Base-by-base conservation (phyloP, 2,797 vertebrate species). In the Amniataba percoides region DNA sequence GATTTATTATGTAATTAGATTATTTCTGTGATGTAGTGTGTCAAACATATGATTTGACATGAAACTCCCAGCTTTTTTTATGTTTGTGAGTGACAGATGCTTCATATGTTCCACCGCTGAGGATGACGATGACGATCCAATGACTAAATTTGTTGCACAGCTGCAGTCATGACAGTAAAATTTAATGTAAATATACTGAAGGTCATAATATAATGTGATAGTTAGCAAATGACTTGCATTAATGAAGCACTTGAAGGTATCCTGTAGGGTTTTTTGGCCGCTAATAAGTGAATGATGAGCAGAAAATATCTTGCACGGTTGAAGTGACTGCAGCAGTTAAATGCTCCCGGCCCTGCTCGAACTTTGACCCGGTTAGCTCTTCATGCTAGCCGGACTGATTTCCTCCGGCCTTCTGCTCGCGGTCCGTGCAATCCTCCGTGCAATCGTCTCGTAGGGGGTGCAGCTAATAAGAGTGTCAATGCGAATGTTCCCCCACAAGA, bases 401-500 rank as follows among this genome's bases (percentile, higher is more conserved):
- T 31, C 72, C 74, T 55, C 21, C 2, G 39, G 59, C 36, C 60
- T 6, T 31, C 19, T 55, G 58, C 39, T 43, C 4, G 42, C 40
- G 25, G 57, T 55, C 52, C n/a, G 34, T 67, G 31, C 73, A 85
- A 23, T 67, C 51, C 46, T 45, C 62, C 55, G 58, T 78, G 31
- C 49, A 58, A 52, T 64, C 34, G 53, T 59, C 46, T 45, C 2
- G 45, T 39, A 49, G 63, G 23, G 7, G 1, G 10, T 52, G 62
- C 1, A 18, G 68, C 53, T 74, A 62, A 68, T 58, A 31, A 31
- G 34, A 27, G 52, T 55, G 58, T 71, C 79, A 15, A 7, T 74
- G 80, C 72, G 74, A 81, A 80, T 72, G 40, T 39, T 83, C 48
- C 80, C 39, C 42, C 69, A 48, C 15, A 48, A 63, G 39, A 78